Conservation (phyloP, 2,797 vertebrate genomes). For the Siniperca scherzeri region DNA sequence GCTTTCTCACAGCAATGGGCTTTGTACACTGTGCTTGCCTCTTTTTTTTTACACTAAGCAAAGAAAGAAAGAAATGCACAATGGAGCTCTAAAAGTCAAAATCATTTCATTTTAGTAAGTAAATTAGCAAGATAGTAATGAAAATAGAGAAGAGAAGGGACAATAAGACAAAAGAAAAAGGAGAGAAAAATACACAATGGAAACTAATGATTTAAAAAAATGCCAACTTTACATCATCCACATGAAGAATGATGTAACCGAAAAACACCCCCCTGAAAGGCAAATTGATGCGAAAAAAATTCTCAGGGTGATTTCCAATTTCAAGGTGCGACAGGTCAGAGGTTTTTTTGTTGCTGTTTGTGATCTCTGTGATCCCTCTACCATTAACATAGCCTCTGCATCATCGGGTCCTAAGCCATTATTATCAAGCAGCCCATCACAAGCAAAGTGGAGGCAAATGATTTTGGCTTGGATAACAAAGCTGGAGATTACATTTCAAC, state of each 20-base stretch:
- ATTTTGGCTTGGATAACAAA: constrained; percentile 86
- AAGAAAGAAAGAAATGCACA: constrained; percentile 14
- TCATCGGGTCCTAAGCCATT: constrained; percentile 65
- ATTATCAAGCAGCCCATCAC: constrained; percentile 79
- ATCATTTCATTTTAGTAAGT: background rate
- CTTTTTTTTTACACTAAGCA: constrained; percentile 44
- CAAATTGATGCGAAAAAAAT: constrained; percentile 20
- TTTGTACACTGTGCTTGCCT: constrained; percentile 44
- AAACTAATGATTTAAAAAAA: constrained; percentile 5
- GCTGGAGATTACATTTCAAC: constrained; percentile 86
- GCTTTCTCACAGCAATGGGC: constrained; percentile 62
- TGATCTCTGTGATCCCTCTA: constrained; percentile 63
- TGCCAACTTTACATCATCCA: constrained; percentile 43
- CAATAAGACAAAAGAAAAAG: background rate
- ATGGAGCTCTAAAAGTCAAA: constrained; percentile 14
- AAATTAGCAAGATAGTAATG: background rate
- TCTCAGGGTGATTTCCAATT: constrained; percentile 60
- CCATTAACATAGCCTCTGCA: constrained; percentile 69
- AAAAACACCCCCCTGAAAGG: constrained; percentile 12
- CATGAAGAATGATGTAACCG: constrained; percentile 32
- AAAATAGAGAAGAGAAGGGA: background rate
- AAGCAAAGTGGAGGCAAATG: constrained; percentile 82
- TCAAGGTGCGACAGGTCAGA: constrained; percentile 69
- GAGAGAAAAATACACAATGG: background rate
- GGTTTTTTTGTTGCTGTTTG: constrained; percentile 39